Conservation (phyloP, 2,888 invertebrate species). For the Elmis aenea region DNA sequence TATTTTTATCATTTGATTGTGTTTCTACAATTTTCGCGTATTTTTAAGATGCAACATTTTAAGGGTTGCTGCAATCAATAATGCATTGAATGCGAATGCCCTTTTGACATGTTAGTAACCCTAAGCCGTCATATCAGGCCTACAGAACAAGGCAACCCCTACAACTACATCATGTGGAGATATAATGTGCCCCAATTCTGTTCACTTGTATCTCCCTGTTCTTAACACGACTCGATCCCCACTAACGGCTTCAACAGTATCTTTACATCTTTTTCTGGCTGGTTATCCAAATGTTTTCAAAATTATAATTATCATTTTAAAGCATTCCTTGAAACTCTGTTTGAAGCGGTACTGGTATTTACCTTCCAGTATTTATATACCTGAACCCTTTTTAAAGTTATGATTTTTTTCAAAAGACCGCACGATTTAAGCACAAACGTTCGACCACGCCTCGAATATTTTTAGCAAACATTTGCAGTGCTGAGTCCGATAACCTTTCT, state of each 20-base stretch:
- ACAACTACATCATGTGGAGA: slow-evolving; percentile 24
- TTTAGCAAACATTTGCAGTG: slow-evolving; percentile 13
- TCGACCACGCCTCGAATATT: slow-evolving; percentile 14
- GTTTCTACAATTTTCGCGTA: too few species aligned
- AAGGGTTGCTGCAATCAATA: too few species aligned
- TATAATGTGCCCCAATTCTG: slow-evolving; percentile 24
- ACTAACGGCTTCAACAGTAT: background rate
- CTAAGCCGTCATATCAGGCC: slow-evolving; percentile 7
- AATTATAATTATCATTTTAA: too few species aligned
- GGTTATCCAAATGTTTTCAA: too few species aligned
- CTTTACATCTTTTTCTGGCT: too few species aligned
- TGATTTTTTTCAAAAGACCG: slow-evolving; percentile 9
- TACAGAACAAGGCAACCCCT: too few species aligned
- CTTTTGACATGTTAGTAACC: slow-evolving; percentile 19
- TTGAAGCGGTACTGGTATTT: too few species aligned
- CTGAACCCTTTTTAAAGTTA: slow-evolving; percentile 6
- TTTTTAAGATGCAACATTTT: too few species aligned
- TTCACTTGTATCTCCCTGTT: slow-evolving; percentile 8
- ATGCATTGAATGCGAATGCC: slow-evolving; percentile 9
- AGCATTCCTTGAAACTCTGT: too few species aligned
- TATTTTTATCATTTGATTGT: too few species aligned
- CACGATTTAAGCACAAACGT: slow-evolving; percentile 7
- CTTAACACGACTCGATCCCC: background rate
- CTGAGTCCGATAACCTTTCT: slow-evolving; percentile 16
- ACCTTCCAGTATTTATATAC: too few species aligned